Percentiles rank a stretch among this genome's conserved stretches.
Evolutionary conservation across 2,797 vertebrate species (phyloP).

Genomic region (Pseudomugil gertrudae): DNA sequence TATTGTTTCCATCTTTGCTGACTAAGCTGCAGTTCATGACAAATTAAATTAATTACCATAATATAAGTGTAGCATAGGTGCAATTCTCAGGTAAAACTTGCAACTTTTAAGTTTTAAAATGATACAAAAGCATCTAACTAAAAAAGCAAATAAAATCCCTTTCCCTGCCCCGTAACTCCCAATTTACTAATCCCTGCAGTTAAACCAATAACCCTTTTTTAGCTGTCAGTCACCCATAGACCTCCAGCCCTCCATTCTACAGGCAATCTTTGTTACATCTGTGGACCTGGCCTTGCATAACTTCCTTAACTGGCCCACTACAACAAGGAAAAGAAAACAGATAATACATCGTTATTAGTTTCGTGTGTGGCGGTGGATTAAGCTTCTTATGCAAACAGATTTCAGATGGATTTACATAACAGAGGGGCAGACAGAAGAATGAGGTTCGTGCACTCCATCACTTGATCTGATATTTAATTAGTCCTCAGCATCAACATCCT

Average conservation of each 20-base stretch:
- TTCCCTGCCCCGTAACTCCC: slow-evolving; percentile 1
- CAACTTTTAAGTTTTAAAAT: not conserved
- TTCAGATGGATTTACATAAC: slow-evolving; percentile 78
- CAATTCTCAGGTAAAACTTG: too few relatives aligned
- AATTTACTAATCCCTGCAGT: slow-evolving; percentile 11
- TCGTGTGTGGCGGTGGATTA: slow-evolving; percentile 63
- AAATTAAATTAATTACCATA: not conserved
- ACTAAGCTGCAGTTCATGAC: not conserved
- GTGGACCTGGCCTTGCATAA: slow-evolving; percentile 47
- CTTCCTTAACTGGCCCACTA: slow-evolving; percentile 18
- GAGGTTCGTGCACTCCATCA: slow-evolving; percentile 14
- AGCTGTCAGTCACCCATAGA: slow-evolving; percentile 21
- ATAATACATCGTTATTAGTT: slow-evolving; percentile 59
- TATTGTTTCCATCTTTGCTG: not conserved
- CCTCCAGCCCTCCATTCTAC: slow-evolving; percentile 17
- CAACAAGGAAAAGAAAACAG: slow-evolving; percentile 25
- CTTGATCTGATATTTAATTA: slow-evolving; percentile 21
- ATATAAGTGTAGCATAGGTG: too few relatives aligned
- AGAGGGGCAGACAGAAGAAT: slow-evolving; percentile 19
- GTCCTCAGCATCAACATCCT: slow-evolving; percentile 7
- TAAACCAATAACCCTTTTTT: not conserved
- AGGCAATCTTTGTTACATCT: slow-evolving; percentile 21
- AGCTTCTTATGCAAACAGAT: slow-evolving; percentile 78
- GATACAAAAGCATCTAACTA: not conserved
- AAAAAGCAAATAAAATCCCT: not conserved